A percentile compares a stretch with the other conserved stretches of the same genome.
Evolutionary conservation across 2,113 vertebrate species (phyloP).

Genomic region (Oncorhynchus nerka): DNA sequence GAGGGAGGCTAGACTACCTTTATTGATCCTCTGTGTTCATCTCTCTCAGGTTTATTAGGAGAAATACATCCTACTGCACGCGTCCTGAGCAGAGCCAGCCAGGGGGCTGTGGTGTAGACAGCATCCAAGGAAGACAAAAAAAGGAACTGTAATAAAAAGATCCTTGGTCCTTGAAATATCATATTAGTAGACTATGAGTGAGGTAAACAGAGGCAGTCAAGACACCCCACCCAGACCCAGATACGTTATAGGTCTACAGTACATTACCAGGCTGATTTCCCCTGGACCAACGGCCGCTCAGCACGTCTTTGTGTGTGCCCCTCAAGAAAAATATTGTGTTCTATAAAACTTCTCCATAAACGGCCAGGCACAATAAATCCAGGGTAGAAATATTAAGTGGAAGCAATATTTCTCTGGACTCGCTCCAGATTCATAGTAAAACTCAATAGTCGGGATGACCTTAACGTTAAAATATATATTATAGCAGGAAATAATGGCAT

Average conservation of each 20-base stretch:
- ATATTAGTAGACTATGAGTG: slow-evolving; percentile 44
- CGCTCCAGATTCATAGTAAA: slow-evolving; percentile 28
- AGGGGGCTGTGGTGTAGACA: background rate
- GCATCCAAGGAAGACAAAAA: slow-evolving; percentile 21
- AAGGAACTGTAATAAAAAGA: slow-evolving; percentile 28
- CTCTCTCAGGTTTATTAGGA: slow-evolving; percentile 33
- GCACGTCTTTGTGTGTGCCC: slow-evolving; percentile 10
- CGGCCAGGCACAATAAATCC: slow-evolving; percentile 40
- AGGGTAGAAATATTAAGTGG: slow-evolving; percentile 43
- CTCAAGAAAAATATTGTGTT: slow-evolving; percentile 37
- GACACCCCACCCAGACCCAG: slow-evolving; percentile 27
- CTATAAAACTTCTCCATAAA: slow-evolving; percentile 48
- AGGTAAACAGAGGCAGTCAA: slow-evolving; percentile 48
- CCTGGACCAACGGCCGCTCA: slow-evolving; percentile 10
- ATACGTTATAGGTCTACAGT: slow-evolving; percentile 44
- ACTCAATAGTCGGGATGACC: slow-evolving; percentile 30
- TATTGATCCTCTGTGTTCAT: slow-evolving; percentile 35
- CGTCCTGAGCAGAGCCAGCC: background rate
- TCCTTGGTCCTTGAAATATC: slow-evolving; percentile 34
- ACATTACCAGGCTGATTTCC: slow-evolving; percentile 54
- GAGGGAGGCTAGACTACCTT: slow-evolving; percentile 5
- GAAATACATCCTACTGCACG: slow-evolving; percentile 40
- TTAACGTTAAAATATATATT: slow-evolving; percentile 43
- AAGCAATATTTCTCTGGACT: slow-evolving; percentile 38
- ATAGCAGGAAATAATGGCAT: slow-evolving; percentile 33